These are phyloP conservation scores for Fregata magnificens DNA, from an alignment of 2,113 vertebrate species.

Conservation along the genomic window DNA sequence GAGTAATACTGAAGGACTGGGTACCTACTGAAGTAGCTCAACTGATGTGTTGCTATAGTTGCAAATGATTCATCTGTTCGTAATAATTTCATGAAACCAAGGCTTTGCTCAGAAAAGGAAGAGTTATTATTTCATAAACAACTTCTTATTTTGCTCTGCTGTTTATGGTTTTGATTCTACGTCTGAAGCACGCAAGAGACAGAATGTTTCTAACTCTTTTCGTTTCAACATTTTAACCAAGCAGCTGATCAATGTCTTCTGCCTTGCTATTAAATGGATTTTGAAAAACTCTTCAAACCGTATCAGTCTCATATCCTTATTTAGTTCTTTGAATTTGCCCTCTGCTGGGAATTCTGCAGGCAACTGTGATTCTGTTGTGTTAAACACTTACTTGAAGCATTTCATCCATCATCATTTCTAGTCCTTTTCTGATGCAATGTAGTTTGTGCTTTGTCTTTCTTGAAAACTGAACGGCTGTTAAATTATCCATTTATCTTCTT, in stretches of 20 bases:
- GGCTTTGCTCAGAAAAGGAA: background rate
- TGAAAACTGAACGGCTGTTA: constrained; percentile 83
- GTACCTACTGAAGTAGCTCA: background rate
- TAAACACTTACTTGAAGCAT: constrained; percentile 70
- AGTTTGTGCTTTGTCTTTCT: constrained; percentile 83
- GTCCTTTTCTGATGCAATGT: constrained; percentile 82
- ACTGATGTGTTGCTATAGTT: background rate
- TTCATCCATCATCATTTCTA: constrained; percentile 83
- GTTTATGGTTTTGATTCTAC: background rate
- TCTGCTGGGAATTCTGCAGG: constrained; percentile 75
- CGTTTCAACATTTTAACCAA: constrained; percentile 54
- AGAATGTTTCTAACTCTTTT: constrained; percentile 40
- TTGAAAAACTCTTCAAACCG: constrained; percentile 79
- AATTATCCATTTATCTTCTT: constrained; percentile 87
- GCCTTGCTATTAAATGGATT: constrained; percentile 76
- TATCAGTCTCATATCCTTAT: constrained; percentile 77
- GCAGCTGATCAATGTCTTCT: constrained; percentile 71
- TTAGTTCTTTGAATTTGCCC: constrained; percentile 71
- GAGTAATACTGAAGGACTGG: background rate
- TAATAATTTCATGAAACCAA: background rate
- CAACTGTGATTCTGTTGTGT: constrained; percentile 70
- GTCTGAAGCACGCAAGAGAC: background rate
- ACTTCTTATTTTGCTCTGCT: background rate
- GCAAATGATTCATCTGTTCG: background rate
- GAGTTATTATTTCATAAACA: constrained; percentile 32